Evolutionary conservation across 1,140 invertebrate genomes (phyloP).

Genomic region (Ostrea edulis): DNA sequence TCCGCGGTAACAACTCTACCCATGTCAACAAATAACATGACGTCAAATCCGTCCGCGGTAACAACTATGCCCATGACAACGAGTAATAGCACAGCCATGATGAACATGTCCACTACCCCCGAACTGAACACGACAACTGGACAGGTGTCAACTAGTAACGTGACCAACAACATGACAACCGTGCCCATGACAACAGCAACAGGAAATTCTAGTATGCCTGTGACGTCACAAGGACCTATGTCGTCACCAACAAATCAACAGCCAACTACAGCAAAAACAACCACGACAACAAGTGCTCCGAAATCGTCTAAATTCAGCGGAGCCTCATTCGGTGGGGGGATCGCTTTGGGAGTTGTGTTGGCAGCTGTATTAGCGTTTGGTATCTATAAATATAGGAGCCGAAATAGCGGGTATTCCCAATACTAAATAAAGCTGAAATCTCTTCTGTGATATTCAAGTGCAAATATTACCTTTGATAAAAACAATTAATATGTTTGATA

Average conservation of each 20-base stretch:
- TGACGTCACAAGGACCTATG: conserved; percentile 16
- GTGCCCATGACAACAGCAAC: not conserved
- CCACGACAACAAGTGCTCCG: conserved; percentile 49
- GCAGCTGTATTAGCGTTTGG: not conserved
- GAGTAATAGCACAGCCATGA: not conserved
- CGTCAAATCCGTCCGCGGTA: not conserved
- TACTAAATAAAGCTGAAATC: not conserved
- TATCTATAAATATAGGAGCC: conserved; percentile 3
- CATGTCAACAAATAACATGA: conserved; percentile 21
- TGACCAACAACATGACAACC: conserved; percentile 35
- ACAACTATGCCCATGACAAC: not conserved
- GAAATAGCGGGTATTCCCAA: not conserved
- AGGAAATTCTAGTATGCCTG: conserved; percentile 14
- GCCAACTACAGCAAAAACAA: conserved; percentile 53
- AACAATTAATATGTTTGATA: not conserved
- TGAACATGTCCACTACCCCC: not conserved
- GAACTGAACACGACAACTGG: not conserved
- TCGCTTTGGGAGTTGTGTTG: conserved; percentile 38
- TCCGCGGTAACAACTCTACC: conserved; percentile 10
- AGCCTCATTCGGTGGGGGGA: conserved; percentile 47
- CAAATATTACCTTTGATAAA: too few relatives aligned
- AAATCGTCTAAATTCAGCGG: conserved; percentile 34
- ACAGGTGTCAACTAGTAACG: not conserved
- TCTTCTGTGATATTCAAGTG: not conserved
- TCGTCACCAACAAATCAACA: conserved; percentile 55